Evolutionary conservation across 2,888 invertebrate species (phyloP), one percentile per base, ranked within the genome.

Genomic region (Cotesia congregata): DNA sequence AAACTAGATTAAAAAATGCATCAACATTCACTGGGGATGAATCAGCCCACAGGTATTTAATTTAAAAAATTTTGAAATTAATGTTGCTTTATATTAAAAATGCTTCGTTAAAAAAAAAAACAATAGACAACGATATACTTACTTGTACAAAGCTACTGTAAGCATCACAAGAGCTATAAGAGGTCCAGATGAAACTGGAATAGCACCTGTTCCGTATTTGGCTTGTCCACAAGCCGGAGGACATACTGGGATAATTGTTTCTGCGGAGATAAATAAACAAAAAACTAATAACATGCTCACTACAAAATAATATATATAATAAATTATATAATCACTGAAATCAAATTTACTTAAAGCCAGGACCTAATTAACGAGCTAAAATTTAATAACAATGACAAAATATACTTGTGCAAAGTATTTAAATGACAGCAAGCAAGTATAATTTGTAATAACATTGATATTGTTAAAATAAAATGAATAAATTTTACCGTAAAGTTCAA

Each of bases 161-260:
- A 93, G 84, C 80, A 92, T 90, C 80, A 92, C 90, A 78, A 92
- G 90, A 87, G 84, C 84, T 83, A 88, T 74, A 83, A 89, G 81
- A 76, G 85, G 83, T 78, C 87, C 86, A 72, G 89, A 88, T 78
- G 93, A 90, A 78, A 91, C 80, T 50, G 91, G 88, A 62, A 91
- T 89, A 40, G 92, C 93, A 78, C 90, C 92, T 82, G 91, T 92
- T 80, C 91, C 92, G 86, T 93, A 94, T 70, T 92, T 90, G 75
- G 93, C 91, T 86, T 94, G 93, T 6, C 94, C 95, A 90, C 97
- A 97, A 86, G 97, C 97, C 80, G 97, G 97, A 84, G 97, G 97
- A 88, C 97, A 97, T 85, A 97, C 95, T 83, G 97, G 97, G 83
- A 96, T 95, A 86, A 96, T 94, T 73, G 96, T 95, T 92, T 97